A percentile compares a stretch with the other conserved stretches of the same genome.
Evolutionary conservation across 2,888 invertebrate genomes (phyloP).

Genomic region (Ceraclea dissimilis): DNA sequence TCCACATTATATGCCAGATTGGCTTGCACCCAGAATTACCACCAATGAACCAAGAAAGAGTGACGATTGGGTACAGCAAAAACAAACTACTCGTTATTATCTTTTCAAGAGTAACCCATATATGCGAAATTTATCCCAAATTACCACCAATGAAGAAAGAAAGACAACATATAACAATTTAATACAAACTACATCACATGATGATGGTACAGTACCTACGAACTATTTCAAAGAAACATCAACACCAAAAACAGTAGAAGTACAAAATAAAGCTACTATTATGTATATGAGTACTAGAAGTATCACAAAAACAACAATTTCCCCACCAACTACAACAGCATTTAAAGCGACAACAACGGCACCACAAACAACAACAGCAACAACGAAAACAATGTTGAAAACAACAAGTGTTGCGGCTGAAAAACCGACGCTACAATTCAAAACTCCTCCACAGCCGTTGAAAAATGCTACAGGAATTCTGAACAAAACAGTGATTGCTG

Average conservation of each 20-base stretch:
- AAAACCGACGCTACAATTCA: neutral
- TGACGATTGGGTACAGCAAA: no score
- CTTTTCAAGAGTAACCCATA: no score
- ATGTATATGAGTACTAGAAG: no score
- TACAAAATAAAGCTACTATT: no score
- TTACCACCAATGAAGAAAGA: no score
- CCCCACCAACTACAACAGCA: constrained; percentile 18
- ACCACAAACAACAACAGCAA: constrained; percentile 12
- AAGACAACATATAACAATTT: no score
- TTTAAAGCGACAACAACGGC: constrained; percentile 19
- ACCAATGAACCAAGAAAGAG: no score
- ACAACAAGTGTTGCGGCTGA: neutral
- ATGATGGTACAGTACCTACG: neutral
- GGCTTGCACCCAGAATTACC: no score
- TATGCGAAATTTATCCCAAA: no score
- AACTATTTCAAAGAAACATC: neutral
- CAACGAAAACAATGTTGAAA: neutral
- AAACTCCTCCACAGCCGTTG: constrained; percentile 5
- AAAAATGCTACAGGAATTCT: constrained; percentile 15
- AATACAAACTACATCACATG: no score
- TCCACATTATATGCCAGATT: no score
- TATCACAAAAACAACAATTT: constrained; percentile 25
- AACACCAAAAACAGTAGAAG: neutral
- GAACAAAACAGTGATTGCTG: constrained; percentile 7
- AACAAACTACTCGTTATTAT: no score